Percentiles rank a stretch among this genome's conserved stretches.
Conservation (phyloP, 2,113 vertebrate species). For the Festucalex cinctus region DNA sequence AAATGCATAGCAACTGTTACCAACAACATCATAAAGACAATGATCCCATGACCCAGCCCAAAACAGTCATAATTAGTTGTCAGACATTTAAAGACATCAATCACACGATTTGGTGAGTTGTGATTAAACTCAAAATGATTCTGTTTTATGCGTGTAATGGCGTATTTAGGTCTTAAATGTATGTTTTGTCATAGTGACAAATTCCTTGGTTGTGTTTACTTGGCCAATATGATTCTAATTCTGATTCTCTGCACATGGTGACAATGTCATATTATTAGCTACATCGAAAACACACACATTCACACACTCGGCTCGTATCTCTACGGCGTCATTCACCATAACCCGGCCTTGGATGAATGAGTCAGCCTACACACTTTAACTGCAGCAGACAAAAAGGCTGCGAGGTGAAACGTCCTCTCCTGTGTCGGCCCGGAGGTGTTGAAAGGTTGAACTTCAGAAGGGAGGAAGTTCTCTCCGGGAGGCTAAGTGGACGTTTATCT, state of each 20-base stretch:
- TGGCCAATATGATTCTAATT: too few relatives aligned
- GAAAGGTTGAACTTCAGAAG: constrained; percentile 51
- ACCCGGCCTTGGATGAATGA: constrained; percentile 52
- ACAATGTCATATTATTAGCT: too few relatives aligned
- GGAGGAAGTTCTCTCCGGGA: constrained; percentile 58
- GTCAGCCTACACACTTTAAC: constrained; percentile 57
- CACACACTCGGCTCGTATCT: constrained; percentile 15
- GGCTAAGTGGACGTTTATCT: constrained; percentile 63
- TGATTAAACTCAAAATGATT: background rate
- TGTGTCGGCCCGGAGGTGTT: constrained; percentile 50
- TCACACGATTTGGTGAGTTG: background rate
- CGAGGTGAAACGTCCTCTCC: constrained; percentile 59
- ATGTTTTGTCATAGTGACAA: too few relatives aligned
- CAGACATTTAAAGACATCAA: too few relatives aligned
- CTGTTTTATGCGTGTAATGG: too few relatives aligned
- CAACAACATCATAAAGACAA: too few relatives aligned
- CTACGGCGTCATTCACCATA: constrained; percentile 28
- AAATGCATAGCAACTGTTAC: too few relatives aligned
- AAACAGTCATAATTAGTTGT: too few relatives aligned
- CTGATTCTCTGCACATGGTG: too few relatives aligned
- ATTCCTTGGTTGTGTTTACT: too few relatives aligned
- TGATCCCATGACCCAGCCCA: too few relatives aligned
- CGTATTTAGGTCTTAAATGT: too few relatives aligned
- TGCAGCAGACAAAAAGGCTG: constrained; percentile 62
- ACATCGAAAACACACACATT: background rate